Conservation (phyloP, 2,888 invertebrate species). For the Orchestes rusci region DNA sequence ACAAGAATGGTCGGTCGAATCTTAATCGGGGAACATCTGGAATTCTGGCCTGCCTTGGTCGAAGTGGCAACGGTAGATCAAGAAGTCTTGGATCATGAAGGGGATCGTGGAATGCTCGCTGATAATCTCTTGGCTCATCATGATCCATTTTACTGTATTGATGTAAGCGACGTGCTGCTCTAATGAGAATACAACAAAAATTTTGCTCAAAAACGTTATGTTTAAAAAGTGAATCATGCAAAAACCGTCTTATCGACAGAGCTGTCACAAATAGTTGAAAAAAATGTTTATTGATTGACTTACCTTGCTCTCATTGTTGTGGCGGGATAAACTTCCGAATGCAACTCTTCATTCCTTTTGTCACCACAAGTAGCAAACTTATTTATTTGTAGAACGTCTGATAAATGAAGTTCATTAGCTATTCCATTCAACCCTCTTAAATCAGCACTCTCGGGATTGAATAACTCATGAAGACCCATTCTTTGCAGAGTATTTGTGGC, state of each 20-base stretch:
- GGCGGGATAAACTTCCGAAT: slow-evolving; percentile 75
- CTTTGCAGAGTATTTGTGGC: slow-evolving; percentile 68
- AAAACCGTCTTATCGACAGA: too few relatives aligned
- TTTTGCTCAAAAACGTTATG: too few relatives aligned
- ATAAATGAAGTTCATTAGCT: slow-evolving; percentile 71
- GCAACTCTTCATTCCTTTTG: slow-evolving; percentile 65
- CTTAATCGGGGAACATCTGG: slow-evolving; percentile 68
- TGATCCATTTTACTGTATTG: slow-evolving; percentile 14
- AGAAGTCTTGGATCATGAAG: slow-evolving; percentile 48
- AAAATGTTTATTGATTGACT: background rate
- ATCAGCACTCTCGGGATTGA: slow-evolving; percentile 69
- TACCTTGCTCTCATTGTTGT: slow-evolving; percentile 42
- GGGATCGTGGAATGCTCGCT: slow-evolving; percentile 63
- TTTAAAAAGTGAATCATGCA: background rate
- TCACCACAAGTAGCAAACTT: slow-evolving; percentile 81
- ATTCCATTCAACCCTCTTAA: slow-evolving; percentile 74
- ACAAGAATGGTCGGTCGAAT: slow-evolving; percentile 82
- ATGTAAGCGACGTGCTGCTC: slow-evolving; percentile 10
- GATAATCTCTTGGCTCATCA: slow-evolving; percentile 54
- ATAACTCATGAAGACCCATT: slow-evolving; percentile 77
- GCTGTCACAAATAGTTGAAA: too few relatives aligned
- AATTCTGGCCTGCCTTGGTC: slow-evolving; percentile 64
- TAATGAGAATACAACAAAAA: background rate
- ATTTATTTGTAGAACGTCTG: slow-evolving; percentile 77
- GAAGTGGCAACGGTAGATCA: slow-evolving; percentile 57